phyloP scores from a whole-genome alignment of 2,113 vertebrate genomes.

The Halcyon malimbica region DNA sequence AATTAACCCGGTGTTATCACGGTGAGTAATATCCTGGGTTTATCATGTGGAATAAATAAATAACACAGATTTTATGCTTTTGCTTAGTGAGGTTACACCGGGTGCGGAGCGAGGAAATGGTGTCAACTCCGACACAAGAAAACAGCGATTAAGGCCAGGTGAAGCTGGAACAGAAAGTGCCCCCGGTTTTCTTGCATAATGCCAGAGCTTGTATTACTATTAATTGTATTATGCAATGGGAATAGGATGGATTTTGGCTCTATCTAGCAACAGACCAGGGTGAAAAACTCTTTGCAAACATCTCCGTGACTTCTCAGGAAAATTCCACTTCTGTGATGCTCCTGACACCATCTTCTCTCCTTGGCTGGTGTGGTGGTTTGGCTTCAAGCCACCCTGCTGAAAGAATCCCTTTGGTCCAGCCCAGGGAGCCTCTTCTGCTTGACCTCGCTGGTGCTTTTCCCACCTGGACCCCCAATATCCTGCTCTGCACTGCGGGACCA shows the following conservation, averaged over 20 bases:
- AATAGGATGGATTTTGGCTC: neutral
- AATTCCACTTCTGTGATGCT: neutral
- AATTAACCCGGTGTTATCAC: slow-evolving; percentile 38
- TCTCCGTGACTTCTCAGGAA: neutral
- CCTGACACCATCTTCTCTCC: fast-evolving
- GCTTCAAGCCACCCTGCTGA: fast-evolving
- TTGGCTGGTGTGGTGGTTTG: neutral
- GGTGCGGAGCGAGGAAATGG: slow-evolving; percentile 8
- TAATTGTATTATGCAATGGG: neutral
- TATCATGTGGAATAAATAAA: slow-evolving; percentile 68
- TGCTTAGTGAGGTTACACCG: slow-evolving; percentile 50
- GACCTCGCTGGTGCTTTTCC: neutral
- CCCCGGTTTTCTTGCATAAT: neutral
- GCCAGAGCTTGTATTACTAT: neutral
- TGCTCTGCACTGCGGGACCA: fast-evolving
- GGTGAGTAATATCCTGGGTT: slow-evolving; percentile 69
- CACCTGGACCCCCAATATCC: fast-evolving
- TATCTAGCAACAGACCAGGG: neutral
- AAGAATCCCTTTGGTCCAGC: neutral
- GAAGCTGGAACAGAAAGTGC: neutral
- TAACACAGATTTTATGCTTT: neutral
- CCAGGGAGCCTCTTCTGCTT: fast-evolving
- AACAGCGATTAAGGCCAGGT: neutral
- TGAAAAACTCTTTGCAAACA: neutral
- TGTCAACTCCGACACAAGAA: neutral